A percentile compares a stretch with the other conserved stretches of the same genome.
These are phyloP conservation scores for Lobophora halterata DNA, from an alignment of 2,888 invertebrate genomes.

Conservation along the genomic window DNA sequence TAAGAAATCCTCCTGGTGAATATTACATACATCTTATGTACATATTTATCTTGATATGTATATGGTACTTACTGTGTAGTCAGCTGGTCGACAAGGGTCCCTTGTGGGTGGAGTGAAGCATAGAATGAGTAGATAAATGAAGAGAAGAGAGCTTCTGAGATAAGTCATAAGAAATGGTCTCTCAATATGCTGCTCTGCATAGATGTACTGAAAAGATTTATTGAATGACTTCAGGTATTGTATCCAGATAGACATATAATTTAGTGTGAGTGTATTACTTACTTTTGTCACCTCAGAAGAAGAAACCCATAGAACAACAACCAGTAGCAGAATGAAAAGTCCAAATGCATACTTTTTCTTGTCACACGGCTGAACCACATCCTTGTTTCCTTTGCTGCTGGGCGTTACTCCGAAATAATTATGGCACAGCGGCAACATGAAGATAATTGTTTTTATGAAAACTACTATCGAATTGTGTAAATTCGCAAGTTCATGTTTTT, in stretches of 20 bases:
- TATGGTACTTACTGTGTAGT: conserved; percentile 84
- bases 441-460: conserved; percentile 42
- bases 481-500: conserved; percentile 34
- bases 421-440: conserved; percentile 78
- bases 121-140: conserved; percentile 93
- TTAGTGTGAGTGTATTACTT: conserved; percentile 34
- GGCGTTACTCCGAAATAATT: conserved; percentile 69
- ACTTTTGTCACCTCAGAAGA: conserved; percentile 97
- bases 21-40: too few species aligned
- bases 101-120: conserved; percentile 95
- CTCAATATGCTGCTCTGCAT: conserved; percentile 90
- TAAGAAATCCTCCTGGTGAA: too few species aligned
- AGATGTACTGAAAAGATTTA: conserved; percentile 95
- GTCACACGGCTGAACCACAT: conserved; percentile 59
- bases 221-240: too few species aligned
- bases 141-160: conserved; percentile 96
- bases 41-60: conserved; percentile 1
- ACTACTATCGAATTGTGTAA: conserved; percentile 31
- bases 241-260: too few species aligned
- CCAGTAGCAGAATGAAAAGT: conserved; percentile 91
- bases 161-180: conserved; percentile 98
- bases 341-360: conserved; percentile 87
- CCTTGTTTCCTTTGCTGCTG: conserved; percentile 64
- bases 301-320: conserved; percentile 97
- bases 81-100: conserved; percentile 88